Evolutionary conservation across 2,797 vertebrate genomes (phyloP), one percentile per base, ranked within the genome.

Genomic region (Clamator glandarius): DNA sequence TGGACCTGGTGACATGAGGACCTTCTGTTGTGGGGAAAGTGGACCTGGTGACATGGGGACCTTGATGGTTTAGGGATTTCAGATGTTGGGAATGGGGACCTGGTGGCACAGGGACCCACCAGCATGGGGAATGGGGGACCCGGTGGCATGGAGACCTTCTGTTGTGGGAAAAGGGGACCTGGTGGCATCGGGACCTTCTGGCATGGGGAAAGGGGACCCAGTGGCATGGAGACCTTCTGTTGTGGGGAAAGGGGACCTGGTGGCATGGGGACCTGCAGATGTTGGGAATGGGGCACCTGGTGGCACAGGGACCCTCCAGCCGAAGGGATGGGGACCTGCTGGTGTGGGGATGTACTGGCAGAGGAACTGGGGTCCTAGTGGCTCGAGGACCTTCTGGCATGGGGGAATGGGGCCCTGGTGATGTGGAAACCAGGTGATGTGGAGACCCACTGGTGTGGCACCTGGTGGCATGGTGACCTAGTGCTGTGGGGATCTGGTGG

Each of bases 401-500:
- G 8, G 35, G 36, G 36, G 59, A 33, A 21, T 8, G 9, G 33
- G 77, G 29, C 79, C 15, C 15, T 20, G 33, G 18, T 4, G 20
- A 13, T 24, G 11, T 12, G 13, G 35, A 18, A 29, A 79, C 16
- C 15, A 9, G 31, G 25, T 24, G 29, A 19, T 29, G 15, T 3
- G 25, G 35, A 24, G 44, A 41, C 9, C 5, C 8, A 7, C 18
- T 44, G 31, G 23, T 50, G 31, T 4, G 9, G 33, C 42, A 51
- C 6, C 12, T 19, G 6, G 18, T 57, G 39, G 17, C 39, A n/a
- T 4, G 23, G 48, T 8, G 44, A 52, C 5, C 12, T 12, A 4
- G 7, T n/a, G 42, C 15, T 31, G 11, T 9, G 2, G n/a, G 31
- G 42, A 11, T 36, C 2, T 4, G 12, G 1, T 44, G 58, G 10